These are phyloP conservation scores for Condylura cristata DNA, from an alignment of 2,113 vertebrate genomes.

Conservation along the genomic window DNA sequence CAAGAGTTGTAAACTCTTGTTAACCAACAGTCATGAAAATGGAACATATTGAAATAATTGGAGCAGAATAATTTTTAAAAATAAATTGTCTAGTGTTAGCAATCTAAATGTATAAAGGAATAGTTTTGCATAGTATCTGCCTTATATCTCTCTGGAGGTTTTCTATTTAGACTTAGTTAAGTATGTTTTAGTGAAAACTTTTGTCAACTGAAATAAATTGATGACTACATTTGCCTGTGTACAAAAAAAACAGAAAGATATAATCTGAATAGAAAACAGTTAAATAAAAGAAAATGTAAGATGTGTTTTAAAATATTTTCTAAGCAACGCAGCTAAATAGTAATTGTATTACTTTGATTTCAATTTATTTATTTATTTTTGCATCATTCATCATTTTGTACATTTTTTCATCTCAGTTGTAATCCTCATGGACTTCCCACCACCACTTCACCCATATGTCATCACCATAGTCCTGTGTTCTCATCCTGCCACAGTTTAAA, in stretches of 20 bases:
- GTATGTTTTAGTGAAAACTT: not conserved
- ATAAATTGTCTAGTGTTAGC: not conserved
- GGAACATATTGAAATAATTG: not conserved
- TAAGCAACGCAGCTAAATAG: not conserved
- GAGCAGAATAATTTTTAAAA: not conserved
- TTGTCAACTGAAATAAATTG: not conserved
- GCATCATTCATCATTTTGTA: too few relatives aligned
- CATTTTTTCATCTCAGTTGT: too few relatives aligned
- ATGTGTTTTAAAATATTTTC: constrained; percentile 18
- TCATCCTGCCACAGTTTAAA: too few relatives aligned
- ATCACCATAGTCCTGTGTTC: too few relatives aligned
- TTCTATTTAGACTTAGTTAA: not conserved
- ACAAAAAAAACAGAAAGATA: not conserved
- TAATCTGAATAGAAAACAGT: not conserved
- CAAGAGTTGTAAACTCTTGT: not conserved
- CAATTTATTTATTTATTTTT: not conserved
- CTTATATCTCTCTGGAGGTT: not conserved
- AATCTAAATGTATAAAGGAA: not conserved
- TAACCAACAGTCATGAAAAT: not conserved
- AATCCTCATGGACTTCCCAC: too few relatives aligned
- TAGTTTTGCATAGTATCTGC: not conserved
- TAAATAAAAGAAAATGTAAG: constrained; percentile 9
- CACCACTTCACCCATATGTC: too few relatives aligned
- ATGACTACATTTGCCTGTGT: not conserved
- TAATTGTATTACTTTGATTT: constrained; percentile 18